Evolutionary conservation across 2,797 vertebrate species (phyloP).

Genomic region (Scarus forsteni): DNA sequence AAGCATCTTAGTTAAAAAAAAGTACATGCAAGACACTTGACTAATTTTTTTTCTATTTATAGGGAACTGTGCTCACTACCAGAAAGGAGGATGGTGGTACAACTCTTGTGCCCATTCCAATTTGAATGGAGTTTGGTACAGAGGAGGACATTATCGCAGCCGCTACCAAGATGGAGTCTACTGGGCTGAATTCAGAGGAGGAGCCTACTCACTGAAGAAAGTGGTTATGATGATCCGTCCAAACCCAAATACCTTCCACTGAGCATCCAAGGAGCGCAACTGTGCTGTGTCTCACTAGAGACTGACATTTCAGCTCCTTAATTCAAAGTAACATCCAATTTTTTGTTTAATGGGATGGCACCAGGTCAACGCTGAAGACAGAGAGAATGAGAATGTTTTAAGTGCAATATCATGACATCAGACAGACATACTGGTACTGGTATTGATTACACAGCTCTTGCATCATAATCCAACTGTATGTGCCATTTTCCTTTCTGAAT

Average conservation of each 20-base stretch:
- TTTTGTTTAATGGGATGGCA: slow-evolving; percentile 3
- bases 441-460: slow-evolving; percentile 9
- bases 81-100: slow-evolving; percentile 99
- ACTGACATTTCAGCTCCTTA: slow-evolving; percentile 21
- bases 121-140: slow-evolving; percentile 98
- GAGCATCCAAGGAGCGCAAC: slow-evolving; percentile 43
- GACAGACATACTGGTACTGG: slow-evolving; percentile 20
- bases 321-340: background rate
- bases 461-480: slow-evolving; percentile 21
- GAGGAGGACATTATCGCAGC: slow-evolving; percentile 97
- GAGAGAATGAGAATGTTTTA: slow-evolving; percentile 45
- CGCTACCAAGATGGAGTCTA: slow-evolving; percentile 98
- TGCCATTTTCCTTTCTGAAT: slow-evolving; percentile 10
- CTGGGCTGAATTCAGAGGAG: slow-evolving; percentile 98
- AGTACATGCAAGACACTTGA: background rate
- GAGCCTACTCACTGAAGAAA: slow-evolving; percentile 96
- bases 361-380: slow-evolving; percentile 20
- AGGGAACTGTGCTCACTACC: slow-evolving; percentile 99
- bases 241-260: slow-evolving; percentile 98
- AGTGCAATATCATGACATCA: slow-evolving; percentile 69
- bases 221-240: slow-evolving; percentile 95
- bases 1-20: background rate
- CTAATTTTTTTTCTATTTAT: slow-evolving; percentile 10
- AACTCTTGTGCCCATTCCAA: slow-evolving; percentile 98
- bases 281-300: slow-evolving; percentile 33